Base-by-base conservation (phyloP, 2,888 invertebrate species). In the Catocala fraxini region DNA sequence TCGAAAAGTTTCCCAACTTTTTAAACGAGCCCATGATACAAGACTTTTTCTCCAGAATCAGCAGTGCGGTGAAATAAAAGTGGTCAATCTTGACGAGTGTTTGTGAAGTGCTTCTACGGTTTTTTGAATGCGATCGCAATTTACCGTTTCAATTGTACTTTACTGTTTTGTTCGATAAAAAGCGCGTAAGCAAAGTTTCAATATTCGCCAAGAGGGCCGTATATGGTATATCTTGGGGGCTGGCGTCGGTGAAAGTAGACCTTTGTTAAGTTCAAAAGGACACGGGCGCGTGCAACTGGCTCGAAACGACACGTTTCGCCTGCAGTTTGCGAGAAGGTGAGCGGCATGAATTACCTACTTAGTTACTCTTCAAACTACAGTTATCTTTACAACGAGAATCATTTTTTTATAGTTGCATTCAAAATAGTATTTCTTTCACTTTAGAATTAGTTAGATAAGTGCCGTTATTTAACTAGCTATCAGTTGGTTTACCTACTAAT, bases 241-340 rank as follows among this genome's bases (percentile, higher is more conserved):
- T 85, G 87, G 78, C 87, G 85, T 84, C 82, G 93, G 93, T 93
- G 93, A 94, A 93, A 93, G 93, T 93, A 91, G 88, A 93, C 91
- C 93, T 92, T 92, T 90, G 90, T 90, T 90, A 87, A 89, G 92
- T 93, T 92, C 91, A 89, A 90, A 93, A 93, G 93, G 93, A 93
- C 92, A 91, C 89, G 80, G 87, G 83, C 84, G 85, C 82, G 86
- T 84, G 89, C 90, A 88, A 87, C 89, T 86, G 83, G 84, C 88
- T 87, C 89, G 89, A 84, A 88, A 86, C 90, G 81, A 85, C 82
- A 86, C 85, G 90, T 89, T 91, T 91, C 89, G 89, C 88, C 82
- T 90, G 85, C 89, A 88, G 82, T 89, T 89, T 82, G 86, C 86
- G 85, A 87, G 77, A 84, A 89, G 93, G 93, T 93, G 89, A 93